Base-by-base conservation (phyloP, 2,113 vertebrate species). In the Rhinogobius similis region DNA sequence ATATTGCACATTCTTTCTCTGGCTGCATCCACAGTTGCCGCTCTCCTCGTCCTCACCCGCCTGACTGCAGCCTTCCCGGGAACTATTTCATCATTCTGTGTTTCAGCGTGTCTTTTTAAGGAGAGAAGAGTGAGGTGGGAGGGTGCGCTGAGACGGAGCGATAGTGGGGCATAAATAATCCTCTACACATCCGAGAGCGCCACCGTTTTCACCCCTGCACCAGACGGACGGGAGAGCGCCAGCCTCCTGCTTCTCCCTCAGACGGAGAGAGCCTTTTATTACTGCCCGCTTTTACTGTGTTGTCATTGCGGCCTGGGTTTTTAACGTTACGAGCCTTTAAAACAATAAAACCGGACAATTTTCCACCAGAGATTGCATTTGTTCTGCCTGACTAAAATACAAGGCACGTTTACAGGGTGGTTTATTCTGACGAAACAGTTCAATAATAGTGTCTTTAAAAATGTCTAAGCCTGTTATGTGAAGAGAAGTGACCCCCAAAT, bases 191-290 rank as follows among this genome's bases (percentile, higher is more conserved):
- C 92, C 89, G 87, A 84, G 62, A 75, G 77, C 77, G 68, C 66
- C 79, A 64, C 91, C 87, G 82, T 89, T 39, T n/a, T 93, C 90
- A 92, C 86, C 88, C 85, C 85, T 16, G 87, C 93, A 92, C 94
- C 93, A 94, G 92, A 95, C 91, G 90, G 91, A 92, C 91, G 93
- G 32, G 32, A 36, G 32, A 93, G 91, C 89, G 91, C 21, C 50
- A 94, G 93, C 93, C 95, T 95, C 95, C 95, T 95, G 95, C 90
- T 81, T 78, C 87, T 73, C 77, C 21, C 67, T 85, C 87, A 79
- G 73, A 77, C 78, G 86, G 76, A 78, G 75, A 83, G 91, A 87
- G 93, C 90, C 91, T 90, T 81, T 94, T 89, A 92, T 92, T 92
- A 93, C 90, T 65, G 24, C 26, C 53, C 10, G 11, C n/a, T 55